These are phyloP conservation scores for Cephalotes varians DNA, from an alignment of 2,888 invertebrate genomes.

Conservation along the genomic window DNA sequence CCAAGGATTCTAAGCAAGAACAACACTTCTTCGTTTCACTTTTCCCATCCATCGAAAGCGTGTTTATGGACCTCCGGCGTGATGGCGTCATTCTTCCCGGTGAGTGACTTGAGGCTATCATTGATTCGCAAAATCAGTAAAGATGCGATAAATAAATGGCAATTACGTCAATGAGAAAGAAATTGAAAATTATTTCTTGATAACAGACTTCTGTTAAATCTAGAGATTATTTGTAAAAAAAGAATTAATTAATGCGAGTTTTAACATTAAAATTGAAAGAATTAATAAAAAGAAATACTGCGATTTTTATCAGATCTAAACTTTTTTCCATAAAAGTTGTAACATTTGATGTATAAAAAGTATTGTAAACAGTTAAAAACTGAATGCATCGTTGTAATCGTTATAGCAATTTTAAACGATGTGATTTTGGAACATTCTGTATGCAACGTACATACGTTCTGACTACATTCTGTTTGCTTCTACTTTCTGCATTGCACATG, in stretches of 20 bases:
- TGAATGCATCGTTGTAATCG: not conserved
- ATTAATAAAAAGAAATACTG: not conserved
- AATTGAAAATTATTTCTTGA: not conserved
- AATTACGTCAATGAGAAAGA: not conserved
- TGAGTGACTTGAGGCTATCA: not conserved
- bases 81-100: constrained; percentile 23
- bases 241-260: not conserved
- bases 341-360: not conserved
- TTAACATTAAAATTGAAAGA: not conserved
- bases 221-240: not conserved
- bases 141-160: not conserved
- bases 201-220: not conserved
- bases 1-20: constrained; percentile 67
- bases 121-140: not conserved
- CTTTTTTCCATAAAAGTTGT: not conserved
- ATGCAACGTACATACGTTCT: not conserved
- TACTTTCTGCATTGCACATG: constrained; percentile 22
- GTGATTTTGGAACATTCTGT: not conserved
- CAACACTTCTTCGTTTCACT: constrained; percentile 55
- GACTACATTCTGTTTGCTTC: not conserved
- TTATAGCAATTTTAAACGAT: not conserved
- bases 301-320: not conserved
- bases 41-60: constrained; percentile 48
- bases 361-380: not conserved
- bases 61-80: constrained; percentile 54